Percentiles rank a stretch among this genome's conserved stretches.
Evolutionary conservation across 2,113 vertebrate genomes (phyloP).

Genomic region (Perognathus longimembris): DNA sequence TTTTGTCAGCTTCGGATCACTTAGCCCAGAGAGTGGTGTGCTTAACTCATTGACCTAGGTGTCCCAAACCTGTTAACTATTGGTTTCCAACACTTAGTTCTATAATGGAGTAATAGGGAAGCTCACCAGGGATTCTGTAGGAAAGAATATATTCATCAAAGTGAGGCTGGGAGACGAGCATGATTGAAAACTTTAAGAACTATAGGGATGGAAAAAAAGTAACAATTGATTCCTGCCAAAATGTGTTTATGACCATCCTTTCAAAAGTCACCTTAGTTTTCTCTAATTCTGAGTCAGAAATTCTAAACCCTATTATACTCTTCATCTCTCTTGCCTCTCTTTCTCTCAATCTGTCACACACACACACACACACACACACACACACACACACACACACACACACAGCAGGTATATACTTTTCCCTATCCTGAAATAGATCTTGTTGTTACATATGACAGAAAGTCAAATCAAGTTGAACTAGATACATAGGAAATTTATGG

Average conservation of each 20-base stretch:
- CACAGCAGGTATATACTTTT: not conserved
- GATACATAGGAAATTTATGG: not conserved
- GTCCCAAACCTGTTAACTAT: not conserved
- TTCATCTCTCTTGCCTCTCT: too few species aligned
- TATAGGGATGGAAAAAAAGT: not conserved
- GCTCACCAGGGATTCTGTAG: not conserved
- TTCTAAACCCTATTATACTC: not conserved
- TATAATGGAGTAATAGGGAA: slow-evolving; percentile 22
- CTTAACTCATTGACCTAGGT: not conserved
- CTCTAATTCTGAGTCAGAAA: not conserved
- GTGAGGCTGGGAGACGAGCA: not conserved
- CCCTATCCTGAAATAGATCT: not conserved
- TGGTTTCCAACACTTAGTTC: slow-evolving; percentile 33
- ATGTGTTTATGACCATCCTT: not conserved
- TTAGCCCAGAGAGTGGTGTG: not conserved
- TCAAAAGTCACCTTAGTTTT: slow-evolving; percentile 20
- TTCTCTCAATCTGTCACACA: too few species aligned
- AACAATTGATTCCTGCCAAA: not conserved
- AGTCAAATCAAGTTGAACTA: not conserved
- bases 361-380: too few species aligned
- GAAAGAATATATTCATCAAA: slow-evolving; percentile 11
- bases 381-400: too few species aligned
- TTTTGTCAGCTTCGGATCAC: not conserved
- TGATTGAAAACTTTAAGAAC: not conserved
- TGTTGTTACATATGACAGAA: slow-evolving; percentile 7